Evolutionary conservation across 2,888 invertebrate genomes (phyloP).

Genomic region (Carcina quercana): DNA sequence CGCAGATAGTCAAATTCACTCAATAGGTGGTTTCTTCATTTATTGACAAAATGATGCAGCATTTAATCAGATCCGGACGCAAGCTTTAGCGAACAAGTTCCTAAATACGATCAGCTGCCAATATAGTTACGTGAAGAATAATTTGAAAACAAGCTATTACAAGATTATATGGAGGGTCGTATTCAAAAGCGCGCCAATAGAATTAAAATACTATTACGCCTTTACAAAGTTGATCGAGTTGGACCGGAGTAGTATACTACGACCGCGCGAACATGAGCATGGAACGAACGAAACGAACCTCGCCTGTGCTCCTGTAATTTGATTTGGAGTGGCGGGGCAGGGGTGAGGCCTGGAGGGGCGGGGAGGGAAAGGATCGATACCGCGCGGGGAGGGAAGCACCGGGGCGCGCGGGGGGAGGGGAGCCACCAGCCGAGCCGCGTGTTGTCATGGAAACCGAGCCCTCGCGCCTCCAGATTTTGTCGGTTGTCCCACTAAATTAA

Average conservation of each 20-base stretch:
- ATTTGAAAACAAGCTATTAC: constrained; percentile 59
- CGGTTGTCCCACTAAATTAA: constrained; percentile 66
- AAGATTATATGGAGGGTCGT: constrained; percentile 37
- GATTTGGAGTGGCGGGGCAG: constrained; percentile 59
- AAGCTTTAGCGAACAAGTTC: no score
- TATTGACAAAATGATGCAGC: no score
- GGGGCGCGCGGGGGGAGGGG: constrained; percentile 22
- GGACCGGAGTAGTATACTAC: constrained; percentile 10
- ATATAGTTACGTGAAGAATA: constrained; percentile 38
- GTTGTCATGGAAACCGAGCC: constrained; percentile 71
- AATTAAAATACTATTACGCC: constrained; percentile 71
- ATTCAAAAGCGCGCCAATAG: constrained; percentile 64
- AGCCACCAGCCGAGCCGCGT: constrained; percentile 48
- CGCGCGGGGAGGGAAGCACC: constrained; percentile 23
- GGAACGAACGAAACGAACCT: constrained; percentile 15
- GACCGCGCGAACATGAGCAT: constrained; percentile 19
- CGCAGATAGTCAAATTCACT: no score
- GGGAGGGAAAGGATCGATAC: constrained; percentile 40
- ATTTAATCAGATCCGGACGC: no score
- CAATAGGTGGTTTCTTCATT: no score
- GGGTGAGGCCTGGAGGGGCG: constrained; percentile 36
- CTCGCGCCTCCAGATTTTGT: constrained; percentile 68
- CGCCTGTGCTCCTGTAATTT: constrained; percentile 57
- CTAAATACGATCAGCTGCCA: constrained; percentile 24
- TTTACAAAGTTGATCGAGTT: constrained; percentile 66